A percentile compares a stretch with the other conserved stretches of the same genome.
phyloP scores from a whole-genome alignment of 2,888 invertebrate genomes.

The Aporophyla lueneburgensis region DNA sequence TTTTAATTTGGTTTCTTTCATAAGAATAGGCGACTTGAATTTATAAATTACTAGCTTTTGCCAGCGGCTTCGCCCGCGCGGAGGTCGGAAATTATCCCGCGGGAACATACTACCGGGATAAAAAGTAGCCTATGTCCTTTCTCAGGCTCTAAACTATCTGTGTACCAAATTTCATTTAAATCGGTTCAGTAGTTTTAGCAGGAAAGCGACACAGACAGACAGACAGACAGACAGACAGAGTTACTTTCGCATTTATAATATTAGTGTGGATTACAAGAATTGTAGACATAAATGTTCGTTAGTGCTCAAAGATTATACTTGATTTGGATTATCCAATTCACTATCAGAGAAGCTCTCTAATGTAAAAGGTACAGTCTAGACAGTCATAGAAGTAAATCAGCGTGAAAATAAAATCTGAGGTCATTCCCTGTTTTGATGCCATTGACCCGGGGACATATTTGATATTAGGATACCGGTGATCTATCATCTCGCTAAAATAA shows the following conservation, averaged over 20 bases:
- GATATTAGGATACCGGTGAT: constrained; percentile 4
- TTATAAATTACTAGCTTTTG: constrained; percentile 18
- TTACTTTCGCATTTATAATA: too few species aligned
- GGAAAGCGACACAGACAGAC: too few species aligned
- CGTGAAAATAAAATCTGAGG: constrained; percentile 34
- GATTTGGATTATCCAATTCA: constrained; percentile 32
- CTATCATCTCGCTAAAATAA: constrained; percentile 13
- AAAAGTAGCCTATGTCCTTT: too few species aligned
- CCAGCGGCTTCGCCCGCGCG: too few species aligned
- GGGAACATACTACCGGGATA: too few species aligned
- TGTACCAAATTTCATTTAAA: too few species aligned
- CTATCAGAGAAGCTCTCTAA: constrained; percentile 22
- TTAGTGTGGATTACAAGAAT: constrained; percentile 14
- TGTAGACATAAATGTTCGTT: constrained; percentile 2
- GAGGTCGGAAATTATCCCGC: too few species aligned
- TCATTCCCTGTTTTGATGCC: constrained; percentile 13
- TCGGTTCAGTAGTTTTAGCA: too few species aligned
- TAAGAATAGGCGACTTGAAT: background rate
- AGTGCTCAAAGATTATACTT: constrained; percentile 5
- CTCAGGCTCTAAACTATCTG: too few species aligned
- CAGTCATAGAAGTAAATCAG: constrained; percentile 17
- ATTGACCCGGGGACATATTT: background rate
- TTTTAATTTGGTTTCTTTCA: constrained; percentile 6
- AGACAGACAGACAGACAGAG: too few species aligned
- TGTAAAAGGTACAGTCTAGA: constrained; percentile 45